These are phyloP conservation scores for Parapristionchus giblindavisi DNA, from an alignment of 2,888 invertebrate genomes.

Conservation along the genomic window DNA sequence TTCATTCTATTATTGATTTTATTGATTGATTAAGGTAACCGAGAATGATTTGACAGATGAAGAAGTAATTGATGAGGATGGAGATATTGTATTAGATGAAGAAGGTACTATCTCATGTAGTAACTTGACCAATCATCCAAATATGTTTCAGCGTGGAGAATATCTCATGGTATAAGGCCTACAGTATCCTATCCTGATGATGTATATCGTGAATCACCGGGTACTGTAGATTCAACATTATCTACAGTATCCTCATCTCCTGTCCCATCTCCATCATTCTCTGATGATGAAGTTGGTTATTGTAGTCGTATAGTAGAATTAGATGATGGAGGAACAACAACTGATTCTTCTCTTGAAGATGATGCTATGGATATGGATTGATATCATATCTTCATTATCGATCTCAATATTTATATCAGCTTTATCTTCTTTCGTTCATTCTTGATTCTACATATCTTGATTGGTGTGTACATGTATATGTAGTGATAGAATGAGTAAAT, in stretches of 20 bases:
- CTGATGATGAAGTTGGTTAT: conserved; percentile 19
- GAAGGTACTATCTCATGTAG: neutral
- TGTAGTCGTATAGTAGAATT: conserved; percentile 31
- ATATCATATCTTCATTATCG: conserved; percentile 1
- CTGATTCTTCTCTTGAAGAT: conserved; percentile 29
- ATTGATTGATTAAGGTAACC: neutral
- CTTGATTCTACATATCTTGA: too few species aligned
- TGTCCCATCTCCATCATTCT: conserved; percentile 5
- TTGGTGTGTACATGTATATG: neutral
- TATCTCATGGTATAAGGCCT: neutral
- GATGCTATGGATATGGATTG: conserved; percentile 32
- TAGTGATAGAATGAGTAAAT: neutral
- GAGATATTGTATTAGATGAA: conserved; percentile 26
- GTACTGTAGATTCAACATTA: conserved; percentile 6
- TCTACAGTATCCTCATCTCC: conserved; percentile 14
- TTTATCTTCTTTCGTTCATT: too few species aligned
- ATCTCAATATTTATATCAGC: conserved; percentile 19
- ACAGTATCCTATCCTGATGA: conserved; percentile 24
- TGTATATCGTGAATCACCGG: conserved; percentile 7
- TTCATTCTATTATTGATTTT: neutral
- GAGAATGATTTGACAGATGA: conserved; percentile 6
- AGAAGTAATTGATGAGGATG: conserved; percentile 19
- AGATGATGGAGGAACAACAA: conserved; percentile 26
- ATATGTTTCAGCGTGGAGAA: neutral
- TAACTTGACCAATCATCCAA: neutral